Evolutionary conservation across 2,888 invertebrate genomes (phyloP).

Genomic region (Mechanitis mazaeus): DNA sequence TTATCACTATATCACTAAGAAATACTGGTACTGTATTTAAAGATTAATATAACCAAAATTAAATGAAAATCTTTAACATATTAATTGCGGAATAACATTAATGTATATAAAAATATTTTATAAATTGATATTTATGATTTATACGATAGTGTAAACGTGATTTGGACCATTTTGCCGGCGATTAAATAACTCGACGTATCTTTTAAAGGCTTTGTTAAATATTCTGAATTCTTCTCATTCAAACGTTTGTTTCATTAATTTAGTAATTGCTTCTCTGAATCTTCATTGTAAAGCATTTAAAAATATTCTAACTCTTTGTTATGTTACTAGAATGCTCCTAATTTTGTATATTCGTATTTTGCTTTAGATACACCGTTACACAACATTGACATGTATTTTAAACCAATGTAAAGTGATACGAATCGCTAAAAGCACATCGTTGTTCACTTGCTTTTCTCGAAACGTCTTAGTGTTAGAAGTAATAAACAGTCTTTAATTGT

Average conservation of each 20-base stretch:
- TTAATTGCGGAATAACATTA: not conserved
- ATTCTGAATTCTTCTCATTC: slow-evolving; percentile 25
- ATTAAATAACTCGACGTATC: slow-evolving; percentile 25
- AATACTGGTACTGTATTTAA: too few relatives aligned
- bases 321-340: not conserved
- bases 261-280: slow-evolving; percentile 28
- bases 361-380: too few relatives aligned
- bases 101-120: not conserved
- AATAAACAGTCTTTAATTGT: too few relatives aligned
- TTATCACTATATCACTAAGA: too few relatives aligned
- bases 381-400: too few relatives aligned
- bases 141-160: slow-evolving; percentile 9
- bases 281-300: slow-evolving; percentile 15
- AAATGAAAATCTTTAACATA: not conserved
- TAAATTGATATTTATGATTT: not conserved
- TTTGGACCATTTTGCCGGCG: slow-evolving; percentile 12
- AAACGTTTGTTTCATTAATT: slow-evolving; percentile 29
- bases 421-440: too few relatives aligned
- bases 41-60: too few relatives aligned
- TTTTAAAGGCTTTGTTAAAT: slow-evolving; percentile 29
- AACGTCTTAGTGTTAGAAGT: too few relatives aligned
- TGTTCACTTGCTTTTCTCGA: too few relatives aligned
- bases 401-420: too few relatives aligned
- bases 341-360: too few relatives aligned
- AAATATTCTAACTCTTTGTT: not conserved